These are phyloP conservation scores for Zonitis immaculata DNA, from an alignment of 2,888 invertebrate species.

Conservation along the genomic window DNA sequence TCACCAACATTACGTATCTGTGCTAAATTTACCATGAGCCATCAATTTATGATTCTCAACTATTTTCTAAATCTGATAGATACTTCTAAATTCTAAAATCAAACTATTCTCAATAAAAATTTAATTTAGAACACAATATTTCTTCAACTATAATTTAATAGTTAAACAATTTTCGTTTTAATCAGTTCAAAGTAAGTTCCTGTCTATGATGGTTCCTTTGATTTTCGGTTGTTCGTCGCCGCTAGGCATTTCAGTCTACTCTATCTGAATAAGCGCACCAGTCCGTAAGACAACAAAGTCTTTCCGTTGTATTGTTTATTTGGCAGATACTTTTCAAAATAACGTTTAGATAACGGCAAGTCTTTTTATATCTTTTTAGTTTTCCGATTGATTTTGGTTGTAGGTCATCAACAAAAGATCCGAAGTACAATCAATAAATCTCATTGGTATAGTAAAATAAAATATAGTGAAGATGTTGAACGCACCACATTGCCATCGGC, in stretches of 20 bases:
- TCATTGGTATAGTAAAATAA: conserved; percentile 23
- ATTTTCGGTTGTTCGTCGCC: not conserved
- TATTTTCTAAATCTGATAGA: too few species aligned
- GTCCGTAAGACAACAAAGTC: not conserved
- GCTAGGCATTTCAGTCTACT: not conserved
- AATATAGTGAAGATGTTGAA: conserved; percentile 29
- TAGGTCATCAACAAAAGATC: conserved; percentile 32
- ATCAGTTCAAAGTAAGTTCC: not conserved
- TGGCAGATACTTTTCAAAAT: conserved; percentile 24
- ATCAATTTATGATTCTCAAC: not conserved
- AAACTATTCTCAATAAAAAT: too few species aligned
- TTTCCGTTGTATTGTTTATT: conserved; percentile 5
- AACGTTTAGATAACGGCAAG: conserved; percentile 25
- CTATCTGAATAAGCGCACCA: not conserved
- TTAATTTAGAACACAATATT: too few species aligned
- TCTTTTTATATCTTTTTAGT: conserved; percentile 28
- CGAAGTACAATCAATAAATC: conserved; percentile 33
- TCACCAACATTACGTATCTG: not conserved
- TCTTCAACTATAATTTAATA: too few species aligned
- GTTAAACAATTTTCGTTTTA: not conserved
- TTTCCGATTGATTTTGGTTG: conserved; percentile 30
- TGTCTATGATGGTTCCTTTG: not conserved
- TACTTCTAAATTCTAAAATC: too few species aligned
- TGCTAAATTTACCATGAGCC: not conserved
- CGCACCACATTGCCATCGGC: conserved; percentile 13